phyloP scores from a whole-genome alignment of 2,113 vertebrate species.

The Colius striatus region DNA sequence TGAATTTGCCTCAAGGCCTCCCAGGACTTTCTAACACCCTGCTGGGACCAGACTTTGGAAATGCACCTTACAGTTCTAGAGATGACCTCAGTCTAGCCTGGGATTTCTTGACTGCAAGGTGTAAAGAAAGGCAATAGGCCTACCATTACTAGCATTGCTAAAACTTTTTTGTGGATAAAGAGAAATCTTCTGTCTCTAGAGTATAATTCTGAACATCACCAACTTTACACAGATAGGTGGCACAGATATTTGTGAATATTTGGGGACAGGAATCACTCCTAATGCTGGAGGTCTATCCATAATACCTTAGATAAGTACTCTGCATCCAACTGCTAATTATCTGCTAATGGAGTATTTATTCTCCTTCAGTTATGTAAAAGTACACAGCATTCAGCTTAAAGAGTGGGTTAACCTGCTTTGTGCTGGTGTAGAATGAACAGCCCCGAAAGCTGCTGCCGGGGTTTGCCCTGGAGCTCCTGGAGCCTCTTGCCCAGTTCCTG shows the following conservation, averaged over 20 bases:
- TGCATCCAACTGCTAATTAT: slow-evolving; percentile 44
- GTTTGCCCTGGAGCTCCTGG: neutral
- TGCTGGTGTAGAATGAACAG: neutral
- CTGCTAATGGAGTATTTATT: slow-evolving; percentile 50
- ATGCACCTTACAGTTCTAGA: neutral
- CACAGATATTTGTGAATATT: neutral
- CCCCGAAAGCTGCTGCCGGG: neutral
- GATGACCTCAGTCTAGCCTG: neutral
- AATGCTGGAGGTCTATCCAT: slow-evolving; percentile 1
- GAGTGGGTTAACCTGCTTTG: neutral
- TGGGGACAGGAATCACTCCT: neutral
- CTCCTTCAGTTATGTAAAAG: slow-evolving; percentile 59
- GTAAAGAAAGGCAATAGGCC: neutral
- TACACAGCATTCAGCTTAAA: slow-evolving; percentile 17
- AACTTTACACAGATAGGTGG: neutral
- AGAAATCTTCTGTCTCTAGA: neutral
- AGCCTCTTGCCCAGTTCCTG: neutral
- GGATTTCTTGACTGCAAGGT: neutral
- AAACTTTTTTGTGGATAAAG: neutral
- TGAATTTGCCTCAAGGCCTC: neutral
- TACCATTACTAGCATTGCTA: neutral
- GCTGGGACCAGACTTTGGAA: neutral
- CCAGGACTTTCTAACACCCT: neutral
- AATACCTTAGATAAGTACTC: slow-evolving; percentile 45
- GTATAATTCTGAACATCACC: neutral